Conservation (phyloP, 2,113 vertebrate species). For the Chionodraco myersi region DNA sequence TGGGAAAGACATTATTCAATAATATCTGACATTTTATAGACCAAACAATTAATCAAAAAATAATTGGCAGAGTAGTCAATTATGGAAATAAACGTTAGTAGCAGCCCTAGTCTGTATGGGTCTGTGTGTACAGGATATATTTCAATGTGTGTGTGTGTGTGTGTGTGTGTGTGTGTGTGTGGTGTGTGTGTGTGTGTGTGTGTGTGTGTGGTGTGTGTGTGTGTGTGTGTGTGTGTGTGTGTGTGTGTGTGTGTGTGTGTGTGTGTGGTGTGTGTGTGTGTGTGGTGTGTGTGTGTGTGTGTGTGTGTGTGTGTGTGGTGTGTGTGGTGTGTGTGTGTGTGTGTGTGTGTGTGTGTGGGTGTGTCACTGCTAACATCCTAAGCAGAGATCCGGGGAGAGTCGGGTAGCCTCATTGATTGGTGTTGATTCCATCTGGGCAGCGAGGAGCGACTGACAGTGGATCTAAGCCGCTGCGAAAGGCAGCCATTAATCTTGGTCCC, state of each 20-base stretch:
- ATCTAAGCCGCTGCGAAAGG: slow-evolving; percentile 97
- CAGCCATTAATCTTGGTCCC: slow-evolving; percentile 99
- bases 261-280: slow-evolving; percentile 66
- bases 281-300: slow-evolving; percentile 74
- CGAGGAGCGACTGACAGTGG: slow-evolving; percentile 95
- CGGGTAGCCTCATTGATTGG: slow-evolving; percentile 96
- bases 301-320: slow-evolving; percentile 60
- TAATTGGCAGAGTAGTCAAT: too few species aligned
- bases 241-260: slow-evolving; percentile 71
- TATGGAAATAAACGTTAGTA: too few species aligned
- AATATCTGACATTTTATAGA: too few species aligned
- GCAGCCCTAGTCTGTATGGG: neutral
- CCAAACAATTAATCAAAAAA: too few species aligned
- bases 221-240: slow-evolving; percentile 61
- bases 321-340: slow-evolving; percentile 65
- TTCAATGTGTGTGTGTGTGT: slow-evolving; percentile 57
- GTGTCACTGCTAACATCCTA: slow-evolving; percentile 81
- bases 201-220: slow-evolving; percentile 56
- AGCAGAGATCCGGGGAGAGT: slow-evolving; percentile 91
- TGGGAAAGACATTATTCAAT: too few species aligned
- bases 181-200: slow-evolving; percentile 62
- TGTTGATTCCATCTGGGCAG: slow-evolving; percentile 97
- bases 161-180: slow-evolving; percentile 37
- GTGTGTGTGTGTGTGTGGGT: slow-evolving; percentile 58
- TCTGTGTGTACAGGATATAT: slow-evolving; percentile 12